A percentile compares a stretch with the other conserved stretches of the same genome.
Conservation (phyloP, 2,888 invertebrate genomes). For the Aphidoletes aphidimyza region DNA sequence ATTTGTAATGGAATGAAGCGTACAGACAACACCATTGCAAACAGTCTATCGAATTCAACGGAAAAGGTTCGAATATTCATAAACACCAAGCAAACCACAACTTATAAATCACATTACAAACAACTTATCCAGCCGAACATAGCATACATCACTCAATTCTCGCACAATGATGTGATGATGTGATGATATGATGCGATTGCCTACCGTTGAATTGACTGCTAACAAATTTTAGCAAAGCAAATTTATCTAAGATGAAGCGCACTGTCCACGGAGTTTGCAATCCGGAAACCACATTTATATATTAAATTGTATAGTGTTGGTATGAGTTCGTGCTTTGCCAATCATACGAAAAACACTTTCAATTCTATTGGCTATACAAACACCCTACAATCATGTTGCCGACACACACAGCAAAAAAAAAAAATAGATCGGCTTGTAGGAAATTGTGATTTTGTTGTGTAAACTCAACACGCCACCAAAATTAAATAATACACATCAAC, state of each 20-base stretch:
- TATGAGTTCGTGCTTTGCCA: not conserved
- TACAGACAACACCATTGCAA: not conserved
- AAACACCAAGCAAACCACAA: not conserved
- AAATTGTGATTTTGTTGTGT: not conserved
- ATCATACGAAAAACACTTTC: too few relatives aligned
- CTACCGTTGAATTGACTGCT: too few relatives aligned
- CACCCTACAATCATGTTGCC: too few relatives aligned
- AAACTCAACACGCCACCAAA: slow-evolving; percentile 4
- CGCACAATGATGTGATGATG: too few relatives aligned
- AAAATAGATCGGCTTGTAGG: not conserved
- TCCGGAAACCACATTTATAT: not conserved
- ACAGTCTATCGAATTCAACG: not conserved
- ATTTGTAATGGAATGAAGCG: not conserved
- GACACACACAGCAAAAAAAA: not conserved
- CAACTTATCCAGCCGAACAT: slow-evolving; percentile 17
- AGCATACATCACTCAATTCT: too few relatives aligned
- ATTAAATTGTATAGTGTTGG: not conserved
- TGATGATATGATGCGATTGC: too few relatives aligned
- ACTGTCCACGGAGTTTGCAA: not conserved
- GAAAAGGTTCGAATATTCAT: slow-evolving; percentile 6
- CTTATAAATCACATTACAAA: slow-evolving; percentile 19
- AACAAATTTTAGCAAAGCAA: not conserved
- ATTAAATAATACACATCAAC: not conserved
- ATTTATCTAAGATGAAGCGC: slow-evolving; percentile 21
- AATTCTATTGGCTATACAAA: too few relatives aligned